A percentile compares a stretch with the other conserved stretches of the same genome.
Conservation (phyloP, 2,113 vertebrate species). For the Hiodon alosoides region DNA sequence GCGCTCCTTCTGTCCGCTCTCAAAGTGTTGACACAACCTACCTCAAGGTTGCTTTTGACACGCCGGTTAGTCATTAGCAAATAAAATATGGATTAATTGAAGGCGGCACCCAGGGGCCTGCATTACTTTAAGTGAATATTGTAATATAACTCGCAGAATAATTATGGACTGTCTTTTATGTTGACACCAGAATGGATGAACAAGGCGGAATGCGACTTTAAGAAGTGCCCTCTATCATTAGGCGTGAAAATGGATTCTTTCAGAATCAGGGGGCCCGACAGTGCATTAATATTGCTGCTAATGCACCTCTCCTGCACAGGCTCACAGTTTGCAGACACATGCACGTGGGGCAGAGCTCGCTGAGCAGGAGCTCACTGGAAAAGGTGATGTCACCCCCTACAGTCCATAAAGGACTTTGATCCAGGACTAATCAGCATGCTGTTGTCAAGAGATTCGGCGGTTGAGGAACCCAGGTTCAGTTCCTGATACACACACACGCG, state of each 20-base stretch:
- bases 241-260: conserved; percentile 74
- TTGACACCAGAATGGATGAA: conserved; percentile 83
- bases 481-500: no score
- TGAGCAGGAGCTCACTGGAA: no score
- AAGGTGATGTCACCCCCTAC: no score
- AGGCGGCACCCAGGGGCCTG: conserved; percentile 73
- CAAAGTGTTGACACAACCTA: conserved; percentile 68
- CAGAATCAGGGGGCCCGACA: conserved; percentile 64
- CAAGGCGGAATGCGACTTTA: conserved; percentile 65
- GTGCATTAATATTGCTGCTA: conserved; percentile 65
- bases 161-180: conserved; percentile 73
- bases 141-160: conserved; percentile 77
- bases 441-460: no score
- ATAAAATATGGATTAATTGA: conserved; percentile 83
- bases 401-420: no score
- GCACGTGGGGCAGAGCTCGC: no score
- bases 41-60: conserved; percentile 78
- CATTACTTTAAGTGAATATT: conserved; percentile 81
- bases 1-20: conserved; percentile 39
- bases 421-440: no score
- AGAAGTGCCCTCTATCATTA: conserved; percentile 72
- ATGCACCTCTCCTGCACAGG: conserved; percentile 46
- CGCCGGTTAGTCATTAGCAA: conserved; percentile 74
- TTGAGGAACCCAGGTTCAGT: no score
- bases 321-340: no score